phyloP scores from a whole-genome alignment of 2,113 vertebrate genomes.

The Anser cygnoides region DNA sequence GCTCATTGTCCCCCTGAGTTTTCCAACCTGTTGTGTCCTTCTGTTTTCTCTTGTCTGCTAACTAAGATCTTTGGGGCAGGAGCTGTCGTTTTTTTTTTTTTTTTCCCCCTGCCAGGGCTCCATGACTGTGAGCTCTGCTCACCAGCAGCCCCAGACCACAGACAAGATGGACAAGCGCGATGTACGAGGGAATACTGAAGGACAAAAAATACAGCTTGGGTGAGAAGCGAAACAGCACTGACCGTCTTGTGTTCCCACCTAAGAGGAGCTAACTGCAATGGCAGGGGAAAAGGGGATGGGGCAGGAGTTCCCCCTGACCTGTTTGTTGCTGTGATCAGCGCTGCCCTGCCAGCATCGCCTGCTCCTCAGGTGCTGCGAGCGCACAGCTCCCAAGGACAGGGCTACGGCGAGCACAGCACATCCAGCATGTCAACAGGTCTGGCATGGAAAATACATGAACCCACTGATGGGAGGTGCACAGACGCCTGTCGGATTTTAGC shows the following conservation, averaged over 20 bases:
- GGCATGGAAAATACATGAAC: background rate
- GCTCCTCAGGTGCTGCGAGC: no score
- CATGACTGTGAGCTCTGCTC: background rate
- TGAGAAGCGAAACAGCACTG: background rate
- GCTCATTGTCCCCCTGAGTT: background rate
- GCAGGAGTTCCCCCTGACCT: background rate
- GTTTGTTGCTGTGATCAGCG: background rate
- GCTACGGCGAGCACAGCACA: no score
- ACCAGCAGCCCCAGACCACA: background rate
- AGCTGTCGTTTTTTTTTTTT: background rate
- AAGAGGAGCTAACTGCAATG: background rate
- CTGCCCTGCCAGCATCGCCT: background rate
- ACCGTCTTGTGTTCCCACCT: background rate
- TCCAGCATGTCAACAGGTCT: background rate
- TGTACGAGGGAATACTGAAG: background rate
- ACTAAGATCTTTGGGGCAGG: background rate
- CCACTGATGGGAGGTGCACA: no score
- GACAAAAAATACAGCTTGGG: background rate
- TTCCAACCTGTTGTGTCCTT: background rate
- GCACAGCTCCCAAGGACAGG: no score
- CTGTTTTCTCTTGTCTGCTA: background rate
- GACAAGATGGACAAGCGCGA: no score
- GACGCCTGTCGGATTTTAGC: background rate
- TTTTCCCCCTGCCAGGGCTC: background rate
- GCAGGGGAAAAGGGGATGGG: no score